These are phyloP conservation scores for Drosophila kuntzei DNA, from an alignment of 2,888 invertebrate species.

Conservation along the genomic window DNA sequence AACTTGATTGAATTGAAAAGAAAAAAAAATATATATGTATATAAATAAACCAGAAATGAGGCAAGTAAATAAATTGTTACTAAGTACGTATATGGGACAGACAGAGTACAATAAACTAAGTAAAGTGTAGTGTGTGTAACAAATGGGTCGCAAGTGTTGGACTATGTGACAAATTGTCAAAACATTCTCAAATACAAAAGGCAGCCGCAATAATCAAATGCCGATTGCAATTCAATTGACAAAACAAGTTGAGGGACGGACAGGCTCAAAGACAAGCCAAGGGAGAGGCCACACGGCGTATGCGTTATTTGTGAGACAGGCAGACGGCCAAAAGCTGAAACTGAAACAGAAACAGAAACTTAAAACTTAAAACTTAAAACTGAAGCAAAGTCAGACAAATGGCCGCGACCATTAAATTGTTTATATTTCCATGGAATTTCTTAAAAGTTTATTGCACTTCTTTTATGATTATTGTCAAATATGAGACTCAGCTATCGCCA, in stretches of 20 bases:
- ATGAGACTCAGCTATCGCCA: slow-evolving; percentile 1
- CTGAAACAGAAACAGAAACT: slow-evolving; percentile 23
- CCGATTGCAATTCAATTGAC: slow-evolving; percentile 71
- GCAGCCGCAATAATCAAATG: slow-evolving; percentile 36
- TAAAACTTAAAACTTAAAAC: slow-evolving; percentile 32
- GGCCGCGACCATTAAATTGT: slow-evolving; percentile 55
- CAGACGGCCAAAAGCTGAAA: slow-evolving; percentile 16
- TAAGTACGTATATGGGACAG: slow-evolving; percentile 58
- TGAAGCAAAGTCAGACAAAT: slow-evolving; percentile 46
- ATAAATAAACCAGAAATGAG: slow-evolving; percentile 74
- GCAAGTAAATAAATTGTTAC: slow-evolving; percentile 69
- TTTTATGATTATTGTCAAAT: slow-evolving; percentile 51
- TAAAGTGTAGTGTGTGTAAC: slow-evolving; percentile 55
- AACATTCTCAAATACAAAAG: slow-evolving; percentile 60
- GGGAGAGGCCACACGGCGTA: slow-evolving; percentile 75
- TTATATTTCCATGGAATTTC: slow-evolving; percentile 71
- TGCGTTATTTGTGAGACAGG: slow-evolving; percentile 46
- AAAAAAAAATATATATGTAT: not conserved
- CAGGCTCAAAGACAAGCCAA: slow-evolving; percentile 67
- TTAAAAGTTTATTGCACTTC: slow-evolving; percentile 75
- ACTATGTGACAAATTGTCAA: slow-evolving; percentile 75
- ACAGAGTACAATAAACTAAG: slow-evolving; percentile 38
- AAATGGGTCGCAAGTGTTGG: slow-evolving; percentile 65
- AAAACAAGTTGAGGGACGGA: slow-evolving; percentile 70
- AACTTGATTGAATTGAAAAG: slow-evolving; percentile 73